A percentile compares a stretch with the other conserved stretches of the same genome.
Evolutionary conservation across 2,113 vertebrate genomes (phyloP).

Genomic region (Panthera tigris): DNA sequence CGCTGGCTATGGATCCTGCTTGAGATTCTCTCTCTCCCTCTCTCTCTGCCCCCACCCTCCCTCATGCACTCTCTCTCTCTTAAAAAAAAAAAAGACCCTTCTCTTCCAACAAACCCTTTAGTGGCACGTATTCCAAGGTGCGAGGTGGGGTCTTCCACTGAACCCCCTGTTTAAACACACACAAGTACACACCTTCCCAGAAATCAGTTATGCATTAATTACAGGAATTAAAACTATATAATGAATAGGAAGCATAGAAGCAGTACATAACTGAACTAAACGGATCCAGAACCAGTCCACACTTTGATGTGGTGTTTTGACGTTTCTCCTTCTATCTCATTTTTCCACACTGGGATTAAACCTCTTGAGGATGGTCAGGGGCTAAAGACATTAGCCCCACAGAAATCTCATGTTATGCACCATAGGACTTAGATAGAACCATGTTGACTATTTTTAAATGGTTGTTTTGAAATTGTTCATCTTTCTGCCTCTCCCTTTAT

Average conservation of each 20-base stretch:
- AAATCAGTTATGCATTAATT: neutral
- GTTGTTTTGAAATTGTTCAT: neutral
- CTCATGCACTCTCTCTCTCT: too few relatives aligned
- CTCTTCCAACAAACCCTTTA: neutral
- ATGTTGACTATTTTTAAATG: neutral
- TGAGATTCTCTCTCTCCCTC: too few relatives aligned
- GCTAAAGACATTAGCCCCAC: neutral
- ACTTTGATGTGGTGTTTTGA: neutral
- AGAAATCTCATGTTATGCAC: neutral
- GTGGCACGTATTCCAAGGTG: neutral
- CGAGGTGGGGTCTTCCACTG: neutral
- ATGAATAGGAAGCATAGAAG: neutral
- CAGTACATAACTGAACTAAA: neutral
- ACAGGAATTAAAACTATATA: neutral
- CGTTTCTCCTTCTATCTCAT: neutral
- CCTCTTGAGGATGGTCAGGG: neutral
- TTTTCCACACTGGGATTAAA: neutral
- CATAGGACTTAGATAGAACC: neutral
- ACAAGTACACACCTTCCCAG: neutral
- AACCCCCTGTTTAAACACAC: neutral
- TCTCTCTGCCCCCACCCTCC: too few relatives aligned
- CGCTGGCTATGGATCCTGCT: too few relatives aligned
- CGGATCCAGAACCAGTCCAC: neutral
- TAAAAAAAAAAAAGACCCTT: neutral
- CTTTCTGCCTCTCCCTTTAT: neutral